Conservation (phyloP, 2,797 vertebrate species). For the Bufotes viridis region DNA sequence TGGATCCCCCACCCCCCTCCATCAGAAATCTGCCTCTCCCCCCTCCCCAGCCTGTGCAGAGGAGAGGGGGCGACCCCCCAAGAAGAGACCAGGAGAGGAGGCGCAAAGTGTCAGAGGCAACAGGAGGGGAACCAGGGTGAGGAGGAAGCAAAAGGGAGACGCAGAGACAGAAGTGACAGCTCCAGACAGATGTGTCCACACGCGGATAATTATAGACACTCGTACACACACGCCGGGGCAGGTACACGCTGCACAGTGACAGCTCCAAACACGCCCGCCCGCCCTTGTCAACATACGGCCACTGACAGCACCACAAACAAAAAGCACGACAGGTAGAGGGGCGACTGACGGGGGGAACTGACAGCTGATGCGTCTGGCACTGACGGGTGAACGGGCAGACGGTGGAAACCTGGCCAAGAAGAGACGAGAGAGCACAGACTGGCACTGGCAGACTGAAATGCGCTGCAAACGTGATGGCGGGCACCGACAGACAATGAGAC, state of each 20-base stretch:
- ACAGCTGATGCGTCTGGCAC: background rate
- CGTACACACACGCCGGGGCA: conserved; percentile 14
- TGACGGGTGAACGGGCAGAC: background rate
- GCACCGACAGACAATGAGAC: background rate
- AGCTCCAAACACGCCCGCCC: background rate
- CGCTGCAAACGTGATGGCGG: background rate
- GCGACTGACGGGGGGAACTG: background rate
- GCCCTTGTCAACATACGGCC: background rate
- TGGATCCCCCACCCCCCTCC: conserved; percentile 30
- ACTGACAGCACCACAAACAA: background rate
- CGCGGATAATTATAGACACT: conserved; percentile 35
- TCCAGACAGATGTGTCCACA: conserved; percentile 23
- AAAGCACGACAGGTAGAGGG: background rate
- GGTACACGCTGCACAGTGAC: conserved; percentile 11
- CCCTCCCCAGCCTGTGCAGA: conserved; percentile 78
- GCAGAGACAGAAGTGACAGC: conserved; percentile 17
- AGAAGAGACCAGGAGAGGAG: conserved; percentile 40
- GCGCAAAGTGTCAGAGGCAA: conserved; percentile 35
- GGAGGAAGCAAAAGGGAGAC: conserved; percentile 3
- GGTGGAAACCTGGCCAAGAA: background rate
- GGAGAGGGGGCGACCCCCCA: conserved; percentile 74
- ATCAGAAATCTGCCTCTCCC: background rate
- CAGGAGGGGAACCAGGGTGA: conserved; percentile 35
- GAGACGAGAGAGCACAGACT: background rate
- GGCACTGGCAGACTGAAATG: background rate